phyloP scores from a whole-genome alignment of 2,888 invertebrate genomes.

The Rhyacophila evoluta region DNA sequence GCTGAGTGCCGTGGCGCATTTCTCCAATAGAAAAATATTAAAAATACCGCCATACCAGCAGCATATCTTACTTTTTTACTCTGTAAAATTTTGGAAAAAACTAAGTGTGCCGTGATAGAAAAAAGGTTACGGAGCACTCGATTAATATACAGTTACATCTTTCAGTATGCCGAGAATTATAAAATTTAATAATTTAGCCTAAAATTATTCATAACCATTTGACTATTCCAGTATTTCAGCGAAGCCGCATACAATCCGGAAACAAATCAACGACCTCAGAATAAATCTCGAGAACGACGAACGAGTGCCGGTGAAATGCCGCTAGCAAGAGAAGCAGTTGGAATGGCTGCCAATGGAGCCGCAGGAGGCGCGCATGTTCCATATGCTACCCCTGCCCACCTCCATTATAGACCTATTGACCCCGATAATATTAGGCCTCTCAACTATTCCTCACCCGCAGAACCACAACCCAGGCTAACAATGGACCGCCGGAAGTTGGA shows the following conservation, averaged over 20 bases:
- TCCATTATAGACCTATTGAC: slow-evolving; percentile 51
- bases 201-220: too few species aligned
- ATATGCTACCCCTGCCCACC: slow-evolving; percentile 63
- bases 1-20: too few species aligned
- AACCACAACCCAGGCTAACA: slow-evolving; percentile 54
- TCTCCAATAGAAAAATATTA: too few species aligned
- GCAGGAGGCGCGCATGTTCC: slow-evolving; percentile 60
- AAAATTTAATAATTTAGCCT: too few species aligned
- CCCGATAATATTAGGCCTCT: slow-evolving; percentile 32
- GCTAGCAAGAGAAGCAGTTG: slow-evolving; percentile 66
- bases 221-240: slow-evolving; percentile 84
- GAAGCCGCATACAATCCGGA: slow-evolving; percentile 92
- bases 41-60: too few species aligned
- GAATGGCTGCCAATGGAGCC: slow-evolving; percentile 64
- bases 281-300: slow-evolving; percentile 60
- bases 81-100: too few species aligned
- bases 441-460: slow-evolving; percentile 42
- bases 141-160: too few species aligned
- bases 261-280: slow-evolving; percentile 77
- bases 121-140: too few species aligned
- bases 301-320: slow-evolving; percentile 59
- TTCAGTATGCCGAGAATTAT: too few species aligned
- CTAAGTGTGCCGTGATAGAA: too few species aligned
- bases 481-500: slow-evolving; percentile 44
- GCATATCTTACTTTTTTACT: too few species aligned